Evolutionary conservation across 2,888 invertebrate genomes (phyloP), one percentile per base, ranked within the genome.

Genomic region (Cremastinae sp.): DNA sequence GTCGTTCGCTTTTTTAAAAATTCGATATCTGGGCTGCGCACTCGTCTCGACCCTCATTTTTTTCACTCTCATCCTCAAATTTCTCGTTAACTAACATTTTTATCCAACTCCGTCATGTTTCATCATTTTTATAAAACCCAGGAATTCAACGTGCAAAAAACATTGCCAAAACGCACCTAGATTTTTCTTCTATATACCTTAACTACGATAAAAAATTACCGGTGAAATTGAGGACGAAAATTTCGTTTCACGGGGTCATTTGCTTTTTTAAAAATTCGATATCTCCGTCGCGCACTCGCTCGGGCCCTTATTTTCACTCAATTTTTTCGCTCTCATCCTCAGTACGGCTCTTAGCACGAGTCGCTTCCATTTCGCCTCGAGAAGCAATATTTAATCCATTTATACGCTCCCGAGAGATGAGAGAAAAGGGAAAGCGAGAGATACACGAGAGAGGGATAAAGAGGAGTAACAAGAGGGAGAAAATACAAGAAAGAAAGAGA

Each of bases 341-440:
- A 35, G 9, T 58, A 68, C 53, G 68, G 37, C 68, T 69, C 68
- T 68, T 58, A 66, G 58, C 58, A 1, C 45, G 43, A 45, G 70
- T 47, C 55, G 49, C 56, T 70, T 70, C 37, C 55, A 61, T 69
- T 74, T 61, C 65, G 65, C 61, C 70, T 62, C 16, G 74, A 43
- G 28, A 65, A 66, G 61, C 77, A 77, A 77, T 77, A 77, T 77
- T 77, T 77, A 77, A 74, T 77, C 74, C 70, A 77, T 70, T 77
- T 65, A 70, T 74, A 58, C 73, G 41, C 47, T n/a, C 45, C 39
- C 53, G 53, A 72, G 61, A 58, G 53, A 49, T 53, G 28, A 37
- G 18, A 35, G 35, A 18, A 39, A 56, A 35, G 35, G 10, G 14
- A 53, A 28, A 35, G 49, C 59, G 18, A 43, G 43, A 37, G 37